phyloP scores from a whole-genome alignment of 1,140 invertebrate species.

The Ditylenchus dipsaci region DNA sequence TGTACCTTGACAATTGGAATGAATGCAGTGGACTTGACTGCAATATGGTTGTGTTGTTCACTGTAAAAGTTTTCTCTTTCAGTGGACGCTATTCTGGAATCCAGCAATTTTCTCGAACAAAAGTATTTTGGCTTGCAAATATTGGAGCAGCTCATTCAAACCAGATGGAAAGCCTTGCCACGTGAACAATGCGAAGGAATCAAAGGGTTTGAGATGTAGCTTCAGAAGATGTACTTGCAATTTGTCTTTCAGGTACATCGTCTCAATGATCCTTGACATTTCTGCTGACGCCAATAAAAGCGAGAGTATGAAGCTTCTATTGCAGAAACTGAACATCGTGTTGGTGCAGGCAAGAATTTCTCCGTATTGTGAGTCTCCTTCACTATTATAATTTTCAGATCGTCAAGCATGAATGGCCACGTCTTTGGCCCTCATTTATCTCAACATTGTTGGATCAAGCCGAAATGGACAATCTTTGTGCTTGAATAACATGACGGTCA shows the following conservation, averaged over 20 bases:
- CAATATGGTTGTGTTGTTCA: too few relatives aligned
- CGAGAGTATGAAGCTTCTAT: constrained; percentile 85
- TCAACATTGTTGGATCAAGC: constrained; percentile 96
- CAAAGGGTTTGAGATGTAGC: too few relatives aligned
- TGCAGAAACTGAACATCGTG: constrained; percentile 98
- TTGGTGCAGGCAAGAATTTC: constrained; percentile 72
- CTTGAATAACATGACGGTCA: constrained; percentile 90
- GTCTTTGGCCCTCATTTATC: constrained; percentile 98
- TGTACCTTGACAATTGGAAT: too few relatives aligned
- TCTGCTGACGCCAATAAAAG: constrained; percentile 82
- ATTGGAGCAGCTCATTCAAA: constrained; percentile 96
- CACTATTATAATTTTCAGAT: constrained; percentile 66
- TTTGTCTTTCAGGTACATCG: too few relatives aligned
- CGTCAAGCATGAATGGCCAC: constrained; percentile 97
- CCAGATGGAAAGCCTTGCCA: constrained; percentile 95
- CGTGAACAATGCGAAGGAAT: constrained; percentile 92
- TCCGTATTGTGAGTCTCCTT: background rate
- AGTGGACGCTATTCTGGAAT: constrained; percentile 97
- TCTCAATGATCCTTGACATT: constrained; percentile 89
- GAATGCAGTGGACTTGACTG: too few relatives aligned
- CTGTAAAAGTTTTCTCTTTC: too few relatives aligned
- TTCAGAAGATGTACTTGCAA: too few relatives aligned
- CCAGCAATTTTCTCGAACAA: constrained; percentile 86
- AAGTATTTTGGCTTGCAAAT: constrained; percentile 99
- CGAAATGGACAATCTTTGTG: constrained; percentile 97